Base-by-base conservation (phyloP, 2,797 vertebrate genomes). In the Percopsis omiscomaycus region DNA sequence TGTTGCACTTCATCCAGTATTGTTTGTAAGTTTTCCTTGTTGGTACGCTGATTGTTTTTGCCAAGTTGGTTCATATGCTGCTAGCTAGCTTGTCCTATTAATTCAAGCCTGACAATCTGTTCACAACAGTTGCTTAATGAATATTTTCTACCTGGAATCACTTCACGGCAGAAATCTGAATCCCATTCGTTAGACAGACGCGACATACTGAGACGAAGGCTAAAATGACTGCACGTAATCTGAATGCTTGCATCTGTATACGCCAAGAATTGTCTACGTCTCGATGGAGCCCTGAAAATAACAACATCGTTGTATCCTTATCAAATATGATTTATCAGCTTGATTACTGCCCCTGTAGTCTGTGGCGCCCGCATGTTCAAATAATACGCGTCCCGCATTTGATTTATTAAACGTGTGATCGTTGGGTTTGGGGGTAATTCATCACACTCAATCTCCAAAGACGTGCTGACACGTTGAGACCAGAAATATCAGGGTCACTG, bases 401-500 rank as follows among this genome's bases (percentile, higher is more conserved):
- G 90, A 92, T 91, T 92, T 90, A 92, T 92, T 89, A 88, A 91
- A 88, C 57, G 83, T 81, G 82, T 85, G 83, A 87, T 84, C 67
- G 86, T 74, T 68, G 80, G 79, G 83, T 84, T 88, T 88, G 81
- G 32, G 65, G 87, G 85, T 78, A 84, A 90, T 92, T 91, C 58
- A 92, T 92, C 90, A 91, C 78, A 78, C 80, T 91, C 89, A 84
- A 89, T 91, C 89, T 92, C 85, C 74, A 86, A 85, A 90, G 87
- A 83, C 74, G 32, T 54, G 79, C 82, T 81, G 83, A 88, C 89
- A 82, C 69, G 56, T 86, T 81, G 76, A 75, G 72, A 83, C 85
- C 69, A 42, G 73, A 89, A 89, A 88, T 87, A 88, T 89, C 87
- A 88, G 88, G 89, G 88, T 89, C 88, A 83, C 60, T 70, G 73